Base-by-base conservation (phyloP, 2,888 invertebrate genomes). In the Athetis lepigone region DNA sequence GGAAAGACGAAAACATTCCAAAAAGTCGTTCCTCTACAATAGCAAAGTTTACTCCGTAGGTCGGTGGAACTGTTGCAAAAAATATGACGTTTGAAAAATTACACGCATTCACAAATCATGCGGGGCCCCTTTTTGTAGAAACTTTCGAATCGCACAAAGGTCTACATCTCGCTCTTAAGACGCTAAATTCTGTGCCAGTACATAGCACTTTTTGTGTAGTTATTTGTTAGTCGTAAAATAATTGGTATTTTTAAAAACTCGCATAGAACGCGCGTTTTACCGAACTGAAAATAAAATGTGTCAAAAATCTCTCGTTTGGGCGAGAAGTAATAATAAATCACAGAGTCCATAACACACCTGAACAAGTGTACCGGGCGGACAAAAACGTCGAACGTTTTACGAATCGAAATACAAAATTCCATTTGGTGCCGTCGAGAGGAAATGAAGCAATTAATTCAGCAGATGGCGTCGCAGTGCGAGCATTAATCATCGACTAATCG, bases 21-120 rank as follows among this genome's bases (percentile, higher is more conserved):
- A 88, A 91, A 92, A 93, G 92, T 92, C 92, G 83, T 85, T 84
- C 80, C 85, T 76, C 85, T 88, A 95, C 92, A 95, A 94, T 92
- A 84, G 91, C 81, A 79, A 94, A 94, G 88, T 94, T 94, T 93
- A 89, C 90, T 90, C 87, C 87, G 87, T 85, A 88, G 88, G 88
- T 90, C 84, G 89, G 87, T 86, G 89, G 89, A 90, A 90, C 86
- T 88, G 91, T 90, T 90, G 90, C 90, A 91, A 93, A 94, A 94
- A 94, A 94, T 93, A 92, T 94, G 94, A 95, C 94, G 90, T 93
- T 90, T 94, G 94, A 95, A 93, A 95, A 94, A 95, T 95, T 93
- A 95, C 94, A 93, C 94, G 91, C 93, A 92, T 92, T 93, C 94
- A 94, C 92, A 94, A 94, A 94, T 94, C 93, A 93, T 92, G 88